Conservation (phyloP, 1,140 invertebrate genomes). For the Thaumatotibia leucotreta region DNA sequence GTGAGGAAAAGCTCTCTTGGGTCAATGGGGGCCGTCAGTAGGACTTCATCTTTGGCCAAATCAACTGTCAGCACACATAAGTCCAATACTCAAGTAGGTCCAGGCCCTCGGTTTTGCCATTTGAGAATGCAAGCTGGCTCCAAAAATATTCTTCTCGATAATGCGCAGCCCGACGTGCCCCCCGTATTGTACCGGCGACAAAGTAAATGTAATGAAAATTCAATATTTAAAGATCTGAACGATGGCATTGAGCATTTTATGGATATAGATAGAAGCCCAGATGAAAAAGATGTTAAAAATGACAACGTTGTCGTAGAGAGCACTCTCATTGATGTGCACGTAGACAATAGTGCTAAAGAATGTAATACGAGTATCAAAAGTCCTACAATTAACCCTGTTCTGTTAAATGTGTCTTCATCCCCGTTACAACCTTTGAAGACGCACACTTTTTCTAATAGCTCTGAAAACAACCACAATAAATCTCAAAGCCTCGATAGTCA, state of each 20-base stretch:
- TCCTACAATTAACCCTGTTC: conserved; percentile 54
- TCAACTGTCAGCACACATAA: conserved; percentile 69
- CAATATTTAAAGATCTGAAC: conserved; percentile 64
- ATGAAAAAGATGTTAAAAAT: conserved; percentile 43
- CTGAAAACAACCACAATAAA: conserved; percentile 58
- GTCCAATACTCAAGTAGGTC: conserved; percentile 69
- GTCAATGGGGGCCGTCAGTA: conserved; percentile 67
- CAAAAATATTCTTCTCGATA: conserved; percentile 87
- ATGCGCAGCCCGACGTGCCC: conserved; percentile 81
- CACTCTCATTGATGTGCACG: conserved; percentile 66
- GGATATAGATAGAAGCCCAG: conserved; percentile 51
- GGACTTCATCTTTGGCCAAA: conserved; percentile 69
- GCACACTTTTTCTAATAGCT: conserved; percentile 58
- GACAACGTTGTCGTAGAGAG: conserved; percentile 62
- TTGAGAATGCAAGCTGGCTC: conserved; percentile 84
- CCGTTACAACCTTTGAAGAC: conserved; percentile 64
- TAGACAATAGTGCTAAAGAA: conserved; percentile 63
- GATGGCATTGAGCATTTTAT: conserved; percentile 63
- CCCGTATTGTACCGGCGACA: conserved; percentile 83
- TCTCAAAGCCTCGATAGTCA: conserved; percentile 51
- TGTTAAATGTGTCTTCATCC: conserved; percentile 64
- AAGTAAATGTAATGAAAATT: conserved; percentile 68
- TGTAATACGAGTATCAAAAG: conserved; percentile 36
- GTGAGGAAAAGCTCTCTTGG: conserved; percentile 64
- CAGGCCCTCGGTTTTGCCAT: conserved; percentile 83